A percentile compares a stretch with the other conserved stretches of the same genome.
Evolutionary conservation across 2,113 vertebrate species (phyloP).

Genomic region (Ceyx melanurus): DNA sequence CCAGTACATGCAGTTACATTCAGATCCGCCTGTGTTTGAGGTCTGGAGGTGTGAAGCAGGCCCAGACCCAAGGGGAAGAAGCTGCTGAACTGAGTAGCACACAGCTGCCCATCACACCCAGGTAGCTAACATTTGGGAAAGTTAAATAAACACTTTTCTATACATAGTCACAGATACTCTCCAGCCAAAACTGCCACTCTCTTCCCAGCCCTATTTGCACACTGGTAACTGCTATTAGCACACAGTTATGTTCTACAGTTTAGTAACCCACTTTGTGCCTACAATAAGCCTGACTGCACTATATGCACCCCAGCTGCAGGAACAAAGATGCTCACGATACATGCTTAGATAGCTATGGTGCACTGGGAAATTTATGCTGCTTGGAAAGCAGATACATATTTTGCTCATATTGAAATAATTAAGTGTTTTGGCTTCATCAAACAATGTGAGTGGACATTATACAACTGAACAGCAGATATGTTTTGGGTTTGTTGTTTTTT

Average conservation of each 20-base stretch:
- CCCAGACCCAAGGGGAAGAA: not conserved
- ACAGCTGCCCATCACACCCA: not conserved
- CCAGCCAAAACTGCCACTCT: not conserved
- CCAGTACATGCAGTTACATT: not conserved
- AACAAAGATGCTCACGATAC: not conserved
- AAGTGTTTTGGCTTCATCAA: not conserved
- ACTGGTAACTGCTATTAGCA: not conserved
- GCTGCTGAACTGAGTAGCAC: not conserved
- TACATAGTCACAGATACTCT: not conserved
- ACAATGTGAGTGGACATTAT: not conserved
- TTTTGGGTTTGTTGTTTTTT: not conserved
- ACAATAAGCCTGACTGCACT: not conserved
- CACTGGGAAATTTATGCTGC: not conserved
- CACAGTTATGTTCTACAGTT: not conserved
- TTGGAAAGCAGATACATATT: not conserved
- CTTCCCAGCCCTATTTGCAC: not conserved
- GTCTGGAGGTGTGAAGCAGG: not conserved
- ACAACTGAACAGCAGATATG: not conserved
- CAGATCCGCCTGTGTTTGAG: not conserved
- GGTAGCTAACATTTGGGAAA: not conserved
- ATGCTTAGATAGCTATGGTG: not conserved
- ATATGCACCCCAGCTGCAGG: not conserved
- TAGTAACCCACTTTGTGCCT: not conserved
- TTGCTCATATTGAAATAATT: conserved; percentile 23
- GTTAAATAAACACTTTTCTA: not conserved